Conservation (phyloP, 2,888 invertebrate genomes). For the Chymomyza fuscimana region DNA sequence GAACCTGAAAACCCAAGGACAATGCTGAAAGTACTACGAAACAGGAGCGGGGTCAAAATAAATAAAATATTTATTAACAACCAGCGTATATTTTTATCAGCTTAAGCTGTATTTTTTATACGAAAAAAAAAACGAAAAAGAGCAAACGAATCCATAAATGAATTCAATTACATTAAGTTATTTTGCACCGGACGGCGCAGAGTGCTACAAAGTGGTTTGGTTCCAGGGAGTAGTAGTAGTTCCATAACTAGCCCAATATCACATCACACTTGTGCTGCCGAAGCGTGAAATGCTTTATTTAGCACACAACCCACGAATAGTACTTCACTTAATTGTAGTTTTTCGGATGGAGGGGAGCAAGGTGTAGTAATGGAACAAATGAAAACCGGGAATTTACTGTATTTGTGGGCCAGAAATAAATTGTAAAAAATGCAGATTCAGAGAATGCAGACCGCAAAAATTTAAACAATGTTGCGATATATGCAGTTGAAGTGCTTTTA, state of each 20-base stretch:
- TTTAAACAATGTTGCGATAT: conserved; percentile 66
- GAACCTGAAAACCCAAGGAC: conserved; percentile 53
- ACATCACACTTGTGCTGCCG: neutral
- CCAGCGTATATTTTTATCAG: conserved; percentile 57
- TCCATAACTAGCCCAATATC: neutral
- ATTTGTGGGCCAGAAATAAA: neutral
- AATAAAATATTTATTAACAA: conserved; percentile 72
- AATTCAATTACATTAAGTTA: conserved; percentile 73
- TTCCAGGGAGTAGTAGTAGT: neutral
- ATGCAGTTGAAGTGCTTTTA: conserved; percentile 65
- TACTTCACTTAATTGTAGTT: neutral
- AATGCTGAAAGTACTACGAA: neutral
- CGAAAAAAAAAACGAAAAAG: conserved; percentile 8
- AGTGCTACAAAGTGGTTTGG: neutral
- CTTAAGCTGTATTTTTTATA: conserved; percentile 37
- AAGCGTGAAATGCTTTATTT: no score
- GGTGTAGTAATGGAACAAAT: neutral
- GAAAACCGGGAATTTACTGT: neutral
- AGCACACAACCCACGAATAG: neutral
- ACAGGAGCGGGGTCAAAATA: conserved; percentile 41
- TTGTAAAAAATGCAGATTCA: conserved; percentile 57
- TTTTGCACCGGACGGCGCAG: conserved; percentile 19
- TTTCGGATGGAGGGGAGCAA: neutral
- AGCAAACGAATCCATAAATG: conserved; percentile 69
- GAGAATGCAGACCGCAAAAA: conserved; percentile 67